Conservation (phyloP, 2,797 vertebrate species). For the Phataginus tricuspis region DNA sequence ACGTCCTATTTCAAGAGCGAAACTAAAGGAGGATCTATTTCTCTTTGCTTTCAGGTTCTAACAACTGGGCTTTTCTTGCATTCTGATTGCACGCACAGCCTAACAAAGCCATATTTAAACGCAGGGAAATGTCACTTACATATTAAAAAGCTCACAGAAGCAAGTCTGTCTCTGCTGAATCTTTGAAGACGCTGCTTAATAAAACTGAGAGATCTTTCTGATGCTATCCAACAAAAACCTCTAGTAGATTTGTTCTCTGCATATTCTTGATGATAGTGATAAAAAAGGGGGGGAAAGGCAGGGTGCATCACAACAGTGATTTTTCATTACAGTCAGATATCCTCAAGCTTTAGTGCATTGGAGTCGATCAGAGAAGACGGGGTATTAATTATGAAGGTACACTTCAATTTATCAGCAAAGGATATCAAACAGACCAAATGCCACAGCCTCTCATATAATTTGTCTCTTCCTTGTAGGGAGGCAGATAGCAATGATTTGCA, state of each 20-base stretch:
- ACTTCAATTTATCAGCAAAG: conserved; percentile 85
- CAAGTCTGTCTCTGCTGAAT: conserved; percentile 59
- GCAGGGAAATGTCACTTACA: conserved; percentile 71
- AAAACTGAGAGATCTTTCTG: conserved; percentile 52
- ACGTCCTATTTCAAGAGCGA: conserved; percentile 70
- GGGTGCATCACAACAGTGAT: conserved; percentile 76
- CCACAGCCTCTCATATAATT: conserved; percentile 84
- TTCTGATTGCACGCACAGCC: conserved; percentile 64
- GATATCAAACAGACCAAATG: conserved; percentile 85
- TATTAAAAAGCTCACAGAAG: conserved; percentile 68
- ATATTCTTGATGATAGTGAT: conserved; percentile 68
- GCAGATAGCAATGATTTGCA: conserved; percentile 86
- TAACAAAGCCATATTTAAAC: conserved; percentile 76
- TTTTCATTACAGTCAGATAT: conserved; percentile 78
- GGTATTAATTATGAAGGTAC: conserved; percentile 86
- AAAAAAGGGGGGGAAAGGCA: background rate
- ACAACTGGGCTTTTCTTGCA: background rate
- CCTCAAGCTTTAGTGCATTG: conserved; percentile 51
- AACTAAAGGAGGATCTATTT: conserved; percentile 64
- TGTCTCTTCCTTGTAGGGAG: conserved; percentile 86
- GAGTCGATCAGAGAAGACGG: conserved; percentile 82
- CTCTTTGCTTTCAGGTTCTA: conserved; percentile 71
- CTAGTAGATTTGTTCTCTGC: conserved; percentile 58
- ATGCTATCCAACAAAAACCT: conserved; percentile 48
- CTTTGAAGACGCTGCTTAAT: conserved; percentile 72